Percentiles rank a stretch among this genome's conserved stretches.
Conservation (phyloP, 2,797 vertebrate species). For the Galago senegalensis region DNA sequence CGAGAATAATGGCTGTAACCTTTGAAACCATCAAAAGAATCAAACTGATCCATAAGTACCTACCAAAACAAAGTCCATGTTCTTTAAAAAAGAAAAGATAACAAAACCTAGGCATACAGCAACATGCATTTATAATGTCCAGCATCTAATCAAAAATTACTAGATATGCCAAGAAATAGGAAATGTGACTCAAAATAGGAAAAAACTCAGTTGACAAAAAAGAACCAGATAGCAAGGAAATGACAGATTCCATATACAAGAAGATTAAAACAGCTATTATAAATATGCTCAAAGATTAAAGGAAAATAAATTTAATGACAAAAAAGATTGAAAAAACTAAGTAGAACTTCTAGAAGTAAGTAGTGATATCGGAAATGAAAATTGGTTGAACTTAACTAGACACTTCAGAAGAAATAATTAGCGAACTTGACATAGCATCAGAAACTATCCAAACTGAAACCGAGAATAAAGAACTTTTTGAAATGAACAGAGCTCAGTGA, state of each 20-base stretch:
- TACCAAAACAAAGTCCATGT: neutral
- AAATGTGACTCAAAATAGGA: neutral
- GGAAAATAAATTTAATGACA: neutral
- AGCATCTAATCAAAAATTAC: constrained; percentile 12
- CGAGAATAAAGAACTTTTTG: neutral
- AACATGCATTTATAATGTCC: neutral
- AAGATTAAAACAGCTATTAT: neutral
- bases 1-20: neutral
- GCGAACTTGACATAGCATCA: neutral
- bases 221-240: neutral
- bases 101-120: neutral
- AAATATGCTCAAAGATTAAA: neutral
- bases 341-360: neutral
- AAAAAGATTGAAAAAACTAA: neutral
- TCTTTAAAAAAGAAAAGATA: neutral
- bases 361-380: neutral
- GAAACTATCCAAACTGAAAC: neutral
- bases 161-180: neutral
- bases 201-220: neutral
- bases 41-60: neutral
- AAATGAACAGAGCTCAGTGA: neutral
- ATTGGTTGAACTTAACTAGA: neutral
- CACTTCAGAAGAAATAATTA: neutral
- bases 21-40: neutral
- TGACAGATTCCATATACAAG: neutral